phyloP scores from a whole-genome alignment of 2,888 invertebrate species.

The Platycheirus albimanus region DNA sequence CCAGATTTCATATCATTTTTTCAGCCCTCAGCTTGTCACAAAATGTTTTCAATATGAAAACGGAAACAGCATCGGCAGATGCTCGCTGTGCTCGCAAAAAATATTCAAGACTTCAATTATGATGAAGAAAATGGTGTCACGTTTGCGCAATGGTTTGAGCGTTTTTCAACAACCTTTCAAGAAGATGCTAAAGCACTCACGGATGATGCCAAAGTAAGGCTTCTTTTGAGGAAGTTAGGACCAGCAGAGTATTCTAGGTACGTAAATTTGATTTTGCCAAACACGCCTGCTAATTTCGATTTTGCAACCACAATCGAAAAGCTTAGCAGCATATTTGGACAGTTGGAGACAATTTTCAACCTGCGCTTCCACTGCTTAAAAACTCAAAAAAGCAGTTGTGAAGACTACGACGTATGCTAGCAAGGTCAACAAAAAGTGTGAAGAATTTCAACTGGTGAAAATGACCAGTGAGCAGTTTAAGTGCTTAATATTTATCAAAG shows the following conservation, averaged over 20 bases:
- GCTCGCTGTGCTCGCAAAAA: conserved; percentile 20
- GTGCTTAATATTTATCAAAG: conserved; percentile 68
- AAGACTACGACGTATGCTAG: conserved; percentile 49
- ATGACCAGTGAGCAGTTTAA: conserved; percentile 71
- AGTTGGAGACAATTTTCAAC: conserved; percentile 59
- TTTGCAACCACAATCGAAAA: conserved; percentile 52
- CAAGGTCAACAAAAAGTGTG: conserved; percentile 62
- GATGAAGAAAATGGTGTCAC: conserved; percentile 26
- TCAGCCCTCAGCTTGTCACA: background rate
- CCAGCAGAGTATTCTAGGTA: conserved; percentile 22
- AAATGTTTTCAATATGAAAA: background rate
- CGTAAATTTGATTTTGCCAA: conserved; percentile 70
- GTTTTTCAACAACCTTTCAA: conserved; percentile 19
- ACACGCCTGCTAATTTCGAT: conserved; percentile 46
- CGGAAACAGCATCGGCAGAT: conserved; percentile 10
- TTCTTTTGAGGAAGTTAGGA: conserved; percentile 39
- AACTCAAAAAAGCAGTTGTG: conserved; percentile 40
- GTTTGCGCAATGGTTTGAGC: conserved; percentile 28
- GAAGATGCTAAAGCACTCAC: conserved; percentile 29
- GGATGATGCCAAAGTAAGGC: conserved; percentile 17
- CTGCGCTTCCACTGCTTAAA: conserved; percentile 64
- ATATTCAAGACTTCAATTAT: conserved; percentile 31
- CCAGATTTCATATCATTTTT: background rate
- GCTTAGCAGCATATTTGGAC: conserved; percentile 63
- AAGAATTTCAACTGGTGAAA: conserved; percentile 63